These are phyloP conservation scores for Turdus rufiventris DNA, from an alignment of 2,113 vertebrate species.

Conservation along the genomic window DNA sequence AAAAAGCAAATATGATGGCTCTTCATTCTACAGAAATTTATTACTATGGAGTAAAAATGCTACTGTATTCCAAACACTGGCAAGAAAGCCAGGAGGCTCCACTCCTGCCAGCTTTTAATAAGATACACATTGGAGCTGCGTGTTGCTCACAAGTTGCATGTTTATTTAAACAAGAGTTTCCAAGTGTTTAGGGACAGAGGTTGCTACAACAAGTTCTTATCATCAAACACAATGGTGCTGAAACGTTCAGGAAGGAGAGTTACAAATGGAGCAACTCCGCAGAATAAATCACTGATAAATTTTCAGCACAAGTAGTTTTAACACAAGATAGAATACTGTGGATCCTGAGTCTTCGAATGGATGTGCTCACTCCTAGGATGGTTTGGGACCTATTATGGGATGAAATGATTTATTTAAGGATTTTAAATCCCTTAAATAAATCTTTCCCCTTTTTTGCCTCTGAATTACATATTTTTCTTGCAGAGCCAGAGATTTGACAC, in stretches of 20 bases:
- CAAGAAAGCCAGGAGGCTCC: background rate
- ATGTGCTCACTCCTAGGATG: background rate
- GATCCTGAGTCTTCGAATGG: background rate
- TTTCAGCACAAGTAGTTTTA: conserved; percentile 39
- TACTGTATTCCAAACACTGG: conserved; percentile 66
- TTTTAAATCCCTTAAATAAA: conserved; percentile 26
- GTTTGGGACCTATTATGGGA: background rate
- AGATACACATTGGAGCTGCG: conserved; percentile 73
- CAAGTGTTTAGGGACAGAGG: conserved; percentile 65
- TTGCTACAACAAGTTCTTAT: conserved; percentile 75
- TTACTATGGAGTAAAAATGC: conserved; percentile 41
- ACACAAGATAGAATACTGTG: background rate
- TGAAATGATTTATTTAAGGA: conserved; percentile 34
- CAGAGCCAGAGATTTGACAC: background rate
- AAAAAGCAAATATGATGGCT: background rate
- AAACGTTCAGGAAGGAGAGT: conserved; percentile 59
- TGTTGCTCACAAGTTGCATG: conserved; percentile 3
- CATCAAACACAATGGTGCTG: conserved; percentile 69
- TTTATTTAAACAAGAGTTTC: conserved; percentile 72
- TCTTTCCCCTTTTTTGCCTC: background rate
- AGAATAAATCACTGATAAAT: conserved; percentile 67
- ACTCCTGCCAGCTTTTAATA: conserved; percentile 73
- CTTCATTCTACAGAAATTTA: conserved; percentile 49
- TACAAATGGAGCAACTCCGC: conserved; percentile 34
- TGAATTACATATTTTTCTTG: background rate